Evolutionary conservation across 2,113 vertebrate genomes (phyloP).

Genomic region (Chauna torquata): DNA sequence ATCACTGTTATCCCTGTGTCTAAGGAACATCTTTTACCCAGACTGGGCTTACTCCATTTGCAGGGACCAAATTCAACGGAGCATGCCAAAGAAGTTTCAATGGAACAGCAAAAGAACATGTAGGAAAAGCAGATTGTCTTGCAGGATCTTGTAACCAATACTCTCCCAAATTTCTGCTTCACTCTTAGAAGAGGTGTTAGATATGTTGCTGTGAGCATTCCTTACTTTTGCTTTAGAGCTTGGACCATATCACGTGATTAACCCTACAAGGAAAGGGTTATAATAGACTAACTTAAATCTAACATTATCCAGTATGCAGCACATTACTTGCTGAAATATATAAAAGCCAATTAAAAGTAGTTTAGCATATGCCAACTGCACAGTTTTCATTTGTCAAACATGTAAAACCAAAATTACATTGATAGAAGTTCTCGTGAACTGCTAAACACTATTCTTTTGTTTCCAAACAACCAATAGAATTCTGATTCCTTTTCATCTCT

Average conservation of each 20-base stretch:
- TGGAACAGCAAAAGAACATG: neutral
- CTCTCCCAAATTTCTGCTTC: neutral
- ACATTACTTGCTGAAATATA: neutral
- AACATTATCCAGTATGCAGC: neutral
- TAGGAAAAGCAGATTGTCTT: neutral
- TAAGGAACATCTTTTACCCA: neutral
- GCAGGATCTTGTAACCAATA: neutral
- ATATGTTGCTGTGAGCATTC: neutral
- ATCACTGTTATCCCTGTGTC: neutral
- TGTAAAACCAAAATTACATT: neutral
- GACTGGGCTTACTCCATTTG: neutral
- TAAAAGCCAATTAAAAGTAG: neutral
- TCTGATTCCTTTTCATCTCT: neutral
- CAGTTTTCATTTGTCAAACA: neutral
- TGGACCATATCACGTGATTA: neutral
- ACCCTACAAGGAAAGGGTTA: neutral
- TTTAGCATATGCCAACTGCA: neutral
- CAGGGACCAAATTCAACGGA: neutral
- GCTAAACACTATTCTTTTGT: neutral
- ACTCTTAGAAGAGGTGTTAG: neutral
- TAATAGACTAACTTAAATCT: neutral
- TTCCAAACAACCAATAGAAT: neutral
- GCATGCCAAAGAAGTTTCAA: neutral
- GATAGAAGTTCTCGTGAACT: neutral
- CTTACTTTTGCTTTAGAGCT: neutral